Conservation (phyloP, 1,140 invertebrate species). For the Chironomus tepperi region DNA sequence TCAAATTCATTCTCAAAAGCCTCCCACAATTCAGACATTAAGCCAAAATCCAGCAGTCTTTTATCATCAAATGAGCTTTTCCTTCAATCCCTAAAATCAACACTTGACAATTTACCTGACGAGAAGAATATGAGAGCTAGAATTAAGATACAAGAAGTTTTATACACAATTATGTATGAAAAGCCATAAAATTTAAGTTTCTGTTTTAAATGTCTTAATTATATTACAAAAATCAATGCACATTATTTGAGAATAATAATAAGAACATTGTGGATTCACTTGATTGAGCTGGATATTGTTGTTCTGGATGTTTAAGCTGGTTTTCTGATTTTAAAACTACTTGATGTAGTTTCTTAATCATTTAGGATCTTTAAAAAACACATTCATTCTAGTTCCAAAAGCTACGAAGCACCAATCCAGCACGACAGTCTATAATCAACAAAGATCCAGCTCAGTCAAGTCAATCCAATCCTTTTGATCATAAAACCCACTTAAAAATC, state of each 20-base stretch:
- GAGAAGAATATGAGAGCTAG: not conserved
- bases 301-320: too few species aligned
- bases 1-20: not conserved
- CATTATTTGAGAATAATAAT: not conserved
- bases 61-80: not conserved
- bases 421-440: too few species aligned
- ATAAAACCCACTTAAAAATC: slow-evolving; percentile 28
- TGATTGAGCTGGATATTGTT: too few species aligned
- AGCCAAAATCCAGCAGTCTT: not conserved
- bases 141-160: not conserved
- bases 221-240: not conserved
- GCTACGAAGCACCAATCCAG: too few species aligned
- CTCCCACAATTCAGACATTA: not conserved
- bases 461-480: too few species aligned
- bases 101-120: not conserved
- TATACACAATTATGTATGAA: not conserved
- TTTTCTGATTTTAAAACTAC: too few species aligned
- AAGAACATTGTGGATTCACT: too few species aligned
- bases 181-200: not conserved
- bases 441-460: too few species aligned
- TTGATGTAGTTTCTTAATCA: too few species aligned
- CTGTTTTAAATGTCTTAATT: not conserved
- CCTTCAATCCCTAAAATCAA: not conserved
- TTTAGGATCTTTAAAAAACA: too few species aligned
- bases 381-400: too few species aligned